These are phyloP conservation scores for Xestobium rufovillosum DNA, from an alignment of 2,888 invertebrate species.

Conservation along the genomic window DNA sequence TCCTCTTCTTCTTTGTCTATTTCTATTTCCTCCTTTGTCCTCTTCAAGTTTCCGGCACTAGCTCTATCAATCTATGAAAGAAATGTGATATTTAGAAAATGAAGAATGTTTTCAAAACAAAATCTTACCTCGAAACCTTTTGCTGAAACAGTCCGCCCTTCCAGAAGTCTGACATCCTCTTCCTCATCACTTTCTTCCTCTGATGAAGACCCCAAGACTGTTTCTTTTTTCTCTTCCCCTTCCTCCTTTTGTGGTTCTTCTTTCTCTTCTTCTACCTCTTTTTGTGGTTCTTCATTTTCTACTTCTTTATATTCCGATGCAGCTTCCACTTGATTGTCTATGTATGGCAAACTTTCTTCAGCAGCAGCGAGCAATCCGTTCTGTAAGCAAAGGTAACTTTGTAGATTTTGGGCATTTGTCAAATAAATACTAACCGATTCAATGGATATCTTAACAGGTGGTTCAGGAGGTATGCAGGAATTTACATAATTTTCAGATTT, in stretches of 20 bases:
- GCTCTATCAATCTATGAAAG: constrained; percentile 71
- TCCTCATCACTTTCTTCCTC: constrained; percentile 57
- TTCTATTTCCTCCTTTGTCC: constrained; percentile 67
- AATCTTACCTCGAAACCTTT: constrained; percentile 64
- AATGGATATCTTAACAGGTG: too few relatives aligned
- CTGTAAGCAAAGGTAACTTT: too few relatives aligned
- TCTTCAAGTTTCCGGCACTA: constrained; percentile 77
- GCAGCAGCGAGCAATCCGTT: too few relatives aligned
- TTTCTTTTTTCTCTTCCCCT: too few relatives aligned
- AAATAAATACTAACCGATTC: too few relatives aligned
- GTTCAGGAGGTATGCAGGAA: too few relatives aligned
- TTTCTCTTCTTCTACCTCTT: neutral
- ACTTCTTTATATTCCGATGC: neutral
- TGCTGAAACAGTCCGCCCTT: constrained; percentile 71
- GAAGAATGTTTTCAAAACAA: neutral
- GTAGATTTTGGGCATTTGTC: too few relatives aligned
- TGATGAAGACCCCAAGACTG: too few relatives aligned
- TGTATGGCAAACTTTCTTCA: too few relatives aligned
- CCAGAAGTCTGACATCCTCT: constrained; percentile 68
- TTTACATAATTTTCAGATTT: too few relatives aligned
- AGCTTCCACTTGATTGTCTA: too few relatives aligned
- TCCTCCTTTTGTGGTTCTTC: neutral
- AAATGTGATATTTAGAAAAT: neutral
- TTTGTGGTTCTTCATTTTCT: neutral
- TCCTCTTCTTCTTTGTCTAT: constrained; percentile 83